Conservation (phyloP, 2,797 vertebrate genomes). For the Podargus strigoides region DNA sequence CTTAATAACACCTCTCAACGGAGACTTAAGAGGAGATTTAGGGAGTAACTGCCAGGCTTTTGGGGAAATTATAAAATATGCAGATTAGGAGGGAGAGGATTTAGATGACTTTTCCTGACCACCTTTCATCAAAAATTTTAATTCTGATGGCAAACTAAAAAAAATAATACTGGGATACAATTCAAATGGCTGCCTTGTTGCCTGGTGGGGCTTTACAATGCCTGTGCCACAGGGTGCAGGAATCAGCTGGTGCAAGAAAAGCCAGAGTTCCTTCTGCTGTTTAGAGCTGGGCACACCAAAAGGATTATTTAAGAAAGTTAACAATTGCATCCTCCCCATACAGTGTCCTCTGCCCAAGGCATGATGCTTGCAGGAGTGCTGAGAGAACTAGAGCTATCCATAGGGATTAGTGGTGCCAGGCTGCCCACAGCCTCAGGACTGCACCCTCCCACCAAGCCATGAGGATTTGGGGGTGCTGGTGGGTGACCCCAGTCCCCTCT, state of each 20-base stretch:
- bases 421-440: rapidly evolving
- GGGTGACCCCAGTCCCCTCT: background rate
- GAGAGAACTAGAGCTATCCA: background rate
- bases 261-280: background rate
- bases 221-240: background rate
- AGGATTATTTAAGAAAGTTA: background rate
- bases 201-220: background rate
- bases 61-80: background rate
- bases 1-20: background rate
- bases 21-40: constrained; percentile 10
- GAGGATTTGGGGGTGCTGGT: rapidly evolving
- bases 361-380: rapidly evolving
- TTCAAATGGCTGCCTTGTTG: background rate
- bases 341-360: background rate
- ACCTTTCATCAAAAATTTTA: background rate
- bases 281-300: background rate
- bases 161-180: background rate
- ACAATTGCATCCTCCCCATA: background rate
- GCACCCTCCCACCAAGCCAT: background rate
- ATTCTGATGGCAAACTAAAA: background rate
- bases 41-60: background rate
- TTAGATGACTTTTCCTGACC: background rate
- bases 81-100: constrained; percentile 13
- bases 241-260: background rate
- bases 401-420: background rate